Percentiles rank a stretch among this genome's conserved stretches.
phyloP scores from a whole-genome alignment of 2,113 vertebrate genomes.

The Neotoma lepida region DNA sequence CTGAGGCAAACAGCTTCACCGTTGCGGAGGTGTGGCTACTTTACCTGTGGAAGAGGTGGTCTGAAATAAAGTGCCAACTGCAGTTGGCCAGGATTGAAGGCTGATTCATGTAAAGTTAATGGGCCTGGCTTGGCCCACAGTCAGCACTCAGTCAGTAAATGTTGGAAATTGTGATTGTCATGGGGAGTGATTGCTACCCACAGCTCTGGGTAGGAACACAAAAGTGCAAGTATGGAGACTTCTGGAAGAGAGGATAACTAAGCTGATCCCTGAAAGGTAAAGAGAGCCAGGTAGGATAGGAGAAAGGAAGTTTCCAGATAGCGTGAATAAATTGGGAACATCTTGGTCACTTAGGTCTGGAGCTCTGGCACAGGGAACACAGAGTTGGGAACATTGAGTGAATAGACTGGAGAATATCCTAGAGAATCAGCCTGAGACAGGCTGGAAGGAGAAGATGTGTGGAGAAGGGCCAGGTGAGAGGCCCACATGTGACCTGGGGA shows the following conservation, averaged over 20 bases:
- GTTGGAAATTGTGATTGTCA: too few species aligned
- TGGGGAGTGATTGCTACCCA: too few species aligned
- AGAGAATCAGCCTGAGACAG: background rate
- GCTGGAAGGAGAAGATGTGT: background rate
- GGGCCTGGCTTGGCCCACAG: background rate
- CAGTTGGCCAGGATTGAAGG: background rate
- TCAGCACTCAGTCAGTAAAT: background rate
- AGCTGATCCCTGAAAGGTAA: background rate
- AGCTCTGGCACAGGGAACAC: background rate
- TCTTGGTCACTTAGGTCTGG: background rate
- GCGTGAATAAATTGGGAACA: background rate
- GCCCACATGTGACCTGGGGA: rapidly evolving
- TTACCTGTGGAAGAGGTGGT: background rate
- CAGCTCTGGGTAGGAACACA: background rate
- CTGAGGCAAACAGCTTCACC: background rate
- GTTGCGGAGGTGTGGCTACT: background rate
- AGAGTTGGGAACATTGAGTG: background rate
- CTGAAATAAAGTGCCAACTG: background rate
- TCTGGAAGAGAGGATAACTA: background rate
- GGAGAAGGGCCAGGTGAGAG: background rate
- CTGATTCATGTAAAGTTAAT: background rate
- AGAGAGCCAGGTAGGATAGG: background rate
- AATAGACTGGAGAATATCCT: background rate
- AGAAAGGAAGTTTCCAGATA: background rate
- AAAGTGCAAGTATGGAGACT: background rate